A percentile compares a stretch with the other conserved stretches of the same genome.
phyloP scores from a whole-genome alignment of 64 coral and sea anemone genomes.

The Catalaphyllia jardinei region DNA sequence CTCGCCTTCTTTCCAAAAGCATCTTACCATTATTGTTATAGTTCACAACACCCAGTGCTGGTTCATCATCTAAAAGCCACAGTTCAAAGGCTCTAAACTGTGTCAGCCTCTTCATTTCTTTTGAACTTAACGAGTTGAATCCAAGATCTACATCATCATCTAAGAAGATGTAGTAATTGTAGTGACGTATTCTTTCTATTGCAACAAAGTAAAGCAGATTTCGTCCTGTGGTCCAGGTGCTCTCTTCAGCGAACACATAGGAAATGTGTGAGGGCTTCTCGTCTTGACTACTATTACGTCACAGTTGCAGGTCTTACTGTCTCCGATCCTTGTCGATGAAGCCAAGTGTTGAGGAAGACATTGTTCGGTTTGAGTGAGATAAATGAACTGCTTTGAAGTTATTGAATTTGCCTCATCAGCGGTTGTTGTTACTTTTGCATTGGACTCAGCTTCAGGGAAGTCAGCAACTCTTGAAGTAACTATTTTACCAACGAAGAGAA shows the following conservation, averaged over 20 bases:
- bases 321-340: not conserved
- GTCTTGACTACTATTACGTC: constrained; percentile 40
- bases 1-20: not conserved
- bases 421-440: no score
- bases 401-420: no score
- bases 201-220: constrained; percentile 29
- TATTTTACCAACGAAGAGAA: no score
- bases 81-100: constrained; percentile 38
- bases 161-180: constrained; percentile 52
- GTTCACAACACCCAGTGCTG: constrained; percentile 31
- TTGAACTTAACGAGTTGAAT: not conserved
- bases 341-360: constrained; percentile 14
- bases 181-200: constrained; percentile 5
- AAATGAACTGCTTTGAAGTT: constrained; percentile 29
- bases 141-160: constrained; percentile 13
- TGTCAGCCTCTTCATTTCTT: not conserved
- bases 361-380: constrained; percentile 39
- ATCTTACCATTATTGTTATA: not conserved
- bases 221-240: constrained; percentile 48
- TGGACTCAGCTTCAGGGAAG: no score
- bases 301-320: constrained; percentile 36
- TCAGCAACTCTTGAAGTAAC: no score
- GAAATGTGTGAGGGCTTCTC: constrained; percentile 8
- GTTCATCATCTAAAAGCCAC: constrained; percentile 50
- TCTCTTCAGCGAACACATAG: constrained; percentile 20